phyloP scores from a whole-genome alignment of 2,888 invertebrate species.

The Cylindroiulus punctatus region DNA sequence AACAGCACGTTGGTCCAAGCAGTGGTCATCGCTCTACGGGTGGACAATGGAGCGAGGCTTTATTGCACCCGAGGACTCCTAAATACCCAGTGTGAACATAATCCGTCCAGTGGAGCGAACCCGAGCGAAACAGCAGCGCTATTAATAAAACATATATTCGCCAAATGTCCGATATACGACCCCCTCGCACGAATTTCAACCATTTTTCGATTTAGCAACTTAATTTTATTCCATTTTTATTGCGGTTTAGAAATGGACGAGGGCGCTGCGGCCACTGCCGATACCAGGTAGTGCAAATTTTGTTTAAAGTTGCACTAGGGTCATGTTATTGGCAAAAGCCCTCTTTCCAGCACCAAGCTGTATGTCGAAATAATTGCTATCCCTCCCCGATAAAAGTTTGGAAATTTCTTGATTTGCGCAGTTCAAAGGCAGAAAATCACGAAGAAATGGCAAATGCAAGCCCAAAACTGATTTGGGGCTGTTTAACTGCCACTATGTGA shows the following conservation, averaged over 20 bases:
- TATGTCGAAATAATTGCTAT: too few species aligned
- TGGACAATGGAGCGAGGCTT: constrained; percentile 29
- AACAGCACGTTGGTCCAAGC: too few species aligned
- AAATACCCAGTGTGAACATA: constrained; percentile 37
- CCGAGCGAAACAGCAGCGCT: background rate
- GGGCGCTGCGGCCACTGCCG: background rate
- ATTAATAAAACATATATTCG: constrained; percentile 31
- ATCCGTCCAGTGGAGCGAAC: constrained; percentile 26
- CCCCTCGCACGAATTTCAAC: background rate
- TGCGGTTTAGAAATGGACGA: constrained; percentile 2
- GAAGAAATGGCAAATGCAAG: too few species aligned
- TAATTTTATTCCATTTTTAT: constrained; percentile 13
- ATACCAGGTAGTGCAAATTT: background rate
- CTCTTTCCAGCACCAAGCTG: too few species aligned
- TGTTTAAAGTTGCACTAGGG: too few species aligned
- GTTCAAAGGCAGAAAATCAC: too few species aligned
- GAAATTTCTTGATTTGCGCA: too few species aligned
- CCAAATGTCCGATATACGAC: background rate
- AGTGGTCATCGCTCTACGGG: background rate
- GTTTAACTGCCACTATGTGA: too few species aligned
- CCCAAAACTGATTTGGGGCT: too few species aligned
- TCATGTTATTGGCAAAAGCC: too few species aligned
- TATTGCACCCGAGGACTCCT: background rate
- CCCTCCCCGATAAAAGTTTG: too few species aligned
- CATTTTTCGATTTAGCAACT: constrained; percentile 7